Evolutionary conservation across 2,888 invertebrate genomes (phyloP), one percentile per base, ranked within the genome.

Genomic region (Celastrina argiolus): DNA sequence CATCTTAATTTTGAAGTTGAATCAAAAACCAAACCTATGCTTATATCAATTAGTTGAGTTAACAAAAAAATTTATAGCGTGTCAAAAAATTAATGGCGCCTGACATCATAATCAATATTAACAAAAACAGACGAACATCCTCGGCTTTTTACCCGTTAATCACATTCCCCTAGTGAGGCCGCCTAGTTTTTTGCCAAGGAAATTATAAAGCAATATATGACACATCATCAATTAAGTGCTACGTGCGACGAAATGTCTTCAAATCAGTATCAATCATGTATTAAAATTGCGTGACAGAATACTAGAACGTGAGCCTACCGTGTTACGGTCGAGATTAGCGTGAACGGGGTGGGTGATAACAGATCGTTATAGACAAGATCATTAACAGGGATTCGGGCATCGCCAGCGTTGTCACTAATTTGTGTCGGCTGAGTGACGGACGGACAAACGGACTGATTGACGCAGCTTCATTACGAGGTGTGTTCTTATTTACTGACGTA

Each of bases 371-470:
- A 75, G 76, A 79, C 78, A 80, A 79, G 82, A 82, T 81, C 82
- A 83, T 84, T 84, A 83, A 80, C 80, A 78, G 78, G 75, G 77
- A 73, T 75, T 73, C 76, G 75, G 70, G 69, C 77, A 76, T 74
- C 72, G 69, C 69, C 73, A 66, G 67, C 71, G 80, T 80, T 84
- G 83, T 84, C 85, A 83, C 84, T 85, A 85, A 85, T 84, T 85
- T 84, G 84, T 80, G 78, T 76, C 76, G 76, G 73, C 73, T 72
- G 77, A 76, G 77, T 79, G 81, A 82, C 76, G 75, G 78, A 77
- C 80, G 74, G 78, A 83, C 86, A 84, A 82, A 81, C 82, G 81
- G 76, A 74, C 81, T 85, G 87, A 87, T 85, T 85, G 87, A 87
- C 87, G 79, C 77, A 76, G 75, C 76, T 83, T 87, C 87, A 87